phyloP scores from a whole-genome alignment of 2,113 vertebrate genomes.

The Menidia beryllina region DNA sequence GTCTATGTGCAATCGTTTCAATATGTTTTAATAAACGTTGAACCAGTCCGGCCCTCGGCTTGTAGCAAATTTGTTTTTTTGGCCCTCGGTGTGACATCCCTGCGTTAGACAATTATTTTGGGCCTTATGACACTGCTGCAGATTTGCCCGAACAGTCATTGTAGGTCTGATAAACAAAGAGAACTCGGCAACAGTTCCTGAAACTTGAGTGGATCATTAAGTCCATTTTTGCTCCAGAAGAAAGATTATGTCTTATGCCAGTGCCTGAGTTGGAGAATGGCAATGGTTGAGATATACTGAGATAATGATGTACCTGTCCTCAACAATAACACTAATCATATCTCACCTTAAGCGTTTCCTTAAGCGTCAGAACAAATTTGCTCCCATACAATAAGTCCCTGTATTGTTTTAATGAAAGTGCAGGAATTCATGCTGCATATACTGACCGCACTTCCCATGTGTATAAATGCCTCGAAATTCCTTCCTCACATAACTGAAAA shows the following conservation, averaged over 20 bases:
- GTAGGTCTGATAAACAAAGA: slow-evolving; percentile 69
- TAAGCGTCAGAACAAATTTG: slow-evolving; percentile 83
- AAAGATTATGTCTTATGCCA: slow-evolving; percentile 76
- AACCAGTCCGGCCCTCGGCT: no score
- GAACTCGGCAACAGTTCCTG: slow-evolving; percentile 76
- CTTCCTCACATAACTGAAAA: slow-evolving; percentile 28
- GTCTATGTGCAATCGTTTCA: no score
- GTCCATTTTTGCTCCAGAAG: slow-evolving; percentile 79
- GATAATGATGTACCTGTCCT: slow-evolving; percentile 87
- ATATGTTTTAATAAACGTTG: no score
- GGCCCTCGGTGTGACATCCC: slow-evolving; percentile 73
- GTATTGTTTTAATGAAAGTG: slow-evolving; percentile 83
- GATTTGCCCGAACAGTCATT: slow-evolving; percentile 68
- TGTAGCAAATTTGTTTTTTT: no score
- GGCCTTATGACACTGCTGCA: slow-evolving; percentile 70
- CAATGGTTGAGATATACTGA: slow-evolving; percentile 75
- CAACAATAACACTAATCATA: slow-evolving; percentile 84
- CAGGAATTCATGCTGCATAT: slow-evolving; percentile 44
- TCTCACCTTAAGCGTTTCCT: slow-evolving; percentile 81
- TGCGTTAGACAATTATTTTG: slow-evolving; percentile 82
- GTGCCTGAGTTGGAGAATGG: slow-evolving; percentile 67
- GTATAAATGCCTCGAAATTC: slow-evolving; percentile 51
- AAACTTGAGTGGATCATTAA: slow-evolving; percentile 82
- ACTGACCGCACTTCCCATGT: slow-evolving; percentile 41
- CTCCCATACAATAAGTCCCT: slow-evolving; percentile 78